These are phyloP conservation scores for Bombus pascuorum DNA, from an alignment of 1,140 invertebrate genomes.

Conservation along the genomic window DNA sequence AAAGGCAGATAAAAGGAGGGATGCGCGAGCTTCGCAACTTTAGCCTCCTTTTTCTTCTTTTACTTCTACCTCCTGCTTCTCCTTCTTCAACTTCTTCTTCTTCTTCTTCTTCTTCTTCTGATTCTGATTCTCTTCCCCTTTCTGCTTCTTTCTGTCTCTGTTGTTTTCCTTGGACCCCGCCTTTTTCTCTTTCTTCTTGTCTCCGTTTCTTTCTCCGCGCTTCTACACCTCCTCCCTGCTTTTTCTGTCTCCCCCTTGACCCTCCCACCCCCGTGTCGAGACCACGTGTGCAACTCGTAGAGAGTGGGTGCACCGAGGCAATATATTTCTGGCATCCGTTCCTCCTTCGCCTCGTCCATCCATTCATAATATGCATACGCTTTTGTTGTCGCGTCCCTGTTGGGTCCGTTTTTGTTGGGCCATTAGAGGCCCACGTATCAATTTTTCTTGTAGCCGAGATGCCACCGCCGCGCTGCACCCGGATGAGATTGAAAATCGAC, in stretches of 20 bases:
- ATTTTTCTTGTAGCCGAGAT: conserved; percentile 74
- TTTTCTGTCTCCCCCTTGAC: not conserved
- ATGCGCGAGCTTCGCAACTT: conserved; percentile 57
- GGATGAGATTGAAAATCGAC: conserved; percentile 35
- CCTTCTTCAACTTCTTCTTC: conserved; percentile 25
- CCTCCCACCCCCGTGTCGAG: not conserved
- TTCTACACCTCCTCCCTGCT: conserved; percentile 39
- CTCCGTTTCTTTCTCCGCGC: conserved; percentile 31
- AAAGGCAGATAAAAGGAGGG: conserved; percentile 69
- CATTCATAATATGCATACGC: conserved; percentile 80
- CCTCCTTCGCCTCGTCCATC: conserved; percentile 73
- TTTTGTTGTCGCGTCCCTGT: conserved; percentile 78
- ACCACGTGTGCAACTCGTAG: conserved; percentile 65
- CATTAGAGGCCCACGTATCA: conserved; percentile 80
- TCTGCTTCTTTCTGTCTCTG: not conserved
- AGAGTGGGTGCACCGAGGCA: conserved; percentile 76
- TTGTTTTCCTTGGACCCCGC: conserved; percentile 22
- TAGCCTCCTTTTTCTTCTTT: conserved; percentile 55
- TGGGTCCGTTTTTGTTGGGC: conserved; percentile 74
- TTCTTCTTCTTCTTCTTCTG: conserved; percentile 19
- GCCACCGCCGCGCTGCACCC: conserved; percentile 34
- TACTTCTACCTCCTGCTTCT: not conserved
- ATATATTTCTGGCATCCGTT: conserved; percentile 79
- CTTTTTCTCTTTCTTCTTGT: not conserved
- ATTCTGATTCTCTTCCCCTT: conserved; percentile 18